Base-by-base conservation (phyloP, 2,888 invertebrate species). In the Rotaria socialis region DNA sequence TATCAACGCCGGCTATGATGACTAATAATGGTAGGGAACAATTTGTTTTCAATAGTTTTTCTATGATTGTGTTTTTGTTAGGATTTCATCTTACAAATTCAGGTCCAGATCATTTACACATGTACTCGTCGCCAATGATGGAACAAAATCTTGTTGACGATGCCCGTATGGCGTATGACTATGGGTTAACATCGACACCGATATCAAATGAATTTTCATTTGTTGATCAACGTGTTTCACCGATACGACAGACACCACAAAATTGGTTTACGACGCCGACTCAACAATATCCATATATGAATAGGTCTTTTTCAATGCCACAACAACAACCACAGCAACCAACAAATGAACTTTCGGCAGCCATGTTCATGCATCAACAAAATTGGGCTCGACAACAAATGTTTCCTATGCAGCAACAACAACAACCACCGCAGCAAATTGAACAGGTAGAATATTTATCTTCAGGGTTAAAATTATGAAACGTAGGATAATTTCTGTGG, bases 71-170 rank as follows among this genome's bases (percentile, higher is more conserved):
- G 19, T 67, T 67, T 5, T 3, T 16, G 19, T 67, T 41, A 67
- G 67, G 35, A 47, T 80, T 80, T 43, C 24, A 43, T 43, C 80
- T 35, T 67, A 41, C 41, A 27, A 67, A 67, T 35, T 80, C 80
- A 11, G 22, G 47, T 14, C 80, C 43, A 14, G 47, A 80, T 47
- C 80, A 47, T 47, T 80, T 80, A 80, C 80, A 41, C 2, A 80
- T 80, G 80, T 43, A 80, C 47, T 5, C 19, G 4, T 55, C 55
- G 24, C 47, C 80, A 41, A 35, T n/a, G 22, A n/a, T 80, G 47
- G 80, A 80, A 47, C 80, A 80, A 80, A 80, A 47, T 80, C 24
- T 80, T 11, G 80, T n/a, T n/a, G 80, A 80, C 47, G 80, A 80
- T n/a, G 80, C 80, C 10, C 80, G 43, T 24, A n/a, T 41, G 24